Evolutionary conservation across 1,140 invertebrate species (phyloP).

Genomic region (Drosophila mojavensis): DNA sequence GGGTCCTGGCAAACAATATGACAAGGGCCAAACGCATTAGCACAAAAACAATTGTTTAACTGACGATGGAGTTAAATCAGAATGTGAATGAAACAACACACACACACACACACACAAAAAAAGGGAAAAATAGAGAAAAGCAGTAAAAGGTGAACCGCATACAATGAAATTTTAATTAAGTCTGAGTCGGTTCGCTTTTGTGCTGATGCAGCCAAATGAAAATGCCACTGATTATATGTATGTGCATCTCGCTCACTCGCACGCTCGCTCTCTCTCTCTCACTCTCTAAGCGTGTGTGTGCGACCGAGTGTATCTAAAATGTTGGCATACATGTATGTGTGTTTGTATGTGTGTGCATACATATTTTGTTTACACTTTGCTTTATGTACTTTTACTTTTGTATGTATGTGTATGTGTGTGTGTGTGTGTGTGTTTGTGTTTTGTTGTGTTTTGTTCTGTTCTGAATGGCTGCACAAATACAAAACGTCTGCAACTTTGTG

Average conservation of each 20-base stretch:
- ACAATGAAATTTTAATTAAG: slow-evolving; percentile 81
- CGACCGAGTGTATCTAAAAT: slow-evolving; percentile 65
- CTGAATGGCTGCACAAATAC: slow-evolving; percentile 79
- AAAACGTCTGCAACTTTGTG: slow-evolving; percentile 67
- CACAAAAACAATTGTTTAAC: slow-evolving; percentile 50
- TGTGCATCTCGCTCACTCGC: not conserved
- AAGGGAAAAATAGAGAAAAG: slow-evolving; percentile 19
- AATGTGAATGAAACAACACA: slow-evolving; percentile 16
- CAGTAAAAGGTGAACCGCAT: slow-evolving; percentile 63
- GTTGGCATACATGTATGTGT: slow-evolving; percentile 41
- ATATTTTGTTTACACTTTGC: slow-evolving; percentile 71
- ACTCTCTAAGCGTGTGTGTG: slow-evolving; percentile 13
- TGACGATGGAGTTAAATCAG: slow-evolving; percentile 42
- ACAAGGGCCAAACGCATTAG: slow-evolving; percentile 43
- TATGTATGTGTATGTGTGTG: slow-evolving; percentile 9
- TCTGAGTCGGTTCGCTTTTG: slow-evolving; percentile 68
- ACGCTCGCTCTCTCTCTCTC: slow-evolving; percentile 7
- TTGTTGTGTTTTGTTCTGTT: slow-evolving; percentile 59
- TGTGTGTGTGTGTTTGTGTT: slow-evolving; percentile 47
- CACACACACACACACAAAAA: not conserved
- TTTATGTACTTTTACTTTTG: slow-evolving; percentile 27
- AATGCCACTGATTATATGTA: slow-evolving; percentile 75
- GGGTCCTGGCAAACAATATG: slow-evolving; percentile 50
- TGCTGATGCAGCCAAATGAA: slow-evolving; percentile 77
- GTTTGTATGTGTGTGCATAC: slow-evolving; percentile 26